phyloP scores from a whole-genome alignment of 2,113 vertebrate genomes.

The Anolis sagrei region DNA sequence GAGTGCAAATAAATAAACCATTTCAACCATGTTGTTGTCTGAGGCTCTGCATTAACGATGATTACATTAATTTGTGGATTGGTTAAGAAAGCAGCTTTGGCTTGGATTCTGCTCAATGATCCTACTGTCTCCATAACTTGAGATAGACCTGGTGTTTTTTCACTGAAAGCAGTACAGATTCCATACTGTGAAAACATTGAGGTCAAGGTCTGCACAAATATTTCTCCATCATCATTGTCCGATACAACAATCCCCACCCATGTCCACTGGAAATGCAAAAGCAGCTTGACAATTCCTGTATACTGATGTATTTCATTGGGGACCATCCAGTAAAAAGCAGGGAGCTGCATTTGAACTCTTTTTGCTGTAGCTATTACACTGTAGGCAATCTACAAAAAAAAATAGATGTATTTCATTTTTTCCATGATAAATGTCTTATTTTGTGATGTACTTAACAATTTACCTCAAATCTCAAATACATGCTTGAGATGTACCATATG shows the following conservation, averaged over 20 bases:
- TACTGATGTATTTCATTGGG: background rate
- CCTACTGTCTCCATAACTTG: background rate
- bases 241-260: conserved; percentile 2
- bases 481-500: too few relatives aligned
- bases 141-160: background rate
- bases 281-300: conserved; percentile 1
- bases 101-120: background rate
- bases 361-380: background rate
- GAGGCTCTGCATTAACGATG: conserved; percentile 8
- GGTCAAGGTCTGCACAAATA: background rate
- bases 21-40: background rate
- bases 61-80: background rate
- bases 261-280: background rate
- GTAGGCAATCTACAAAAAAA: background rate
- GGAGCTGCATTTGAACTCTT: background rate
- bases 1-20: background rate
- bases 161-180: background rate
- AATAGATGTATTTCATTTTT: too few relatives aligned
- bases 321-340: conserved; percentile 5
- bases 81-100: background rate
- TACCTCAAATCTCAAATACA: background rate
- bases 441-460: background rate
- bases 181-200: background rate
- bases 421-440: background rate
- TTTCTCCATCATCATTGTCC: background rate